phyloP scores from a whole-genome alignment of 2,113 vertebrate species.

The Pseudorectes ferrugineus region DNA sequence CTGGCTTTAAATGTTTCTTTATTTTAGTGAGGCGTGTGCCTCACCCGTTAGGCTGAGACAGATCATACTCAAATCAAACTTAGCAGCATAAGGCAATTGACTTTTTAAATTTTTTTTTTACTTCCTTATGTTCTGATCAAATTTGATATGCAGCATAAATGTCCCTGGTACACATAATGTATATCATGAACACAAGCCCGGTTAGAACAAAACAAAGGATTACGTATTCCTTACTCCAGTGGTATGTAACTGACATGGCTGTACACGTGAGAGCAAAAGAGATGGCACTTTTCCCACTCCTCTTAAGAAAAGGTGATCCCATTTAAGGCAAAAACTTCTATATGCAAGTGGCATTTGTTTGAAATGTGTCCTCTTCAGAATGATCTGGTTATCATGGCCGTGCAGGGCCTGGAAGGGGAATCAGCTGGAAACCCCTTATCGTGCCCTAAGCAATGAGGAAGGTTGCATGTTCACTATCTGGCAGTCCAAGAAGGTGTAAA shows the following conservation, averaged over 20 bases:
- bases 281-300: neutral
- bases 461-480: neutral
- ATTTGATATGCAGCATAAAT: slow-evolving; percentile 19
- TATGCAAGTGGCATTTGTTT: neutral
- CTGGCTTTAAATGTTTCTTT: neutral
- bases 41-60: neutral
- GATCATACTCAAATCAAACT: neutral
- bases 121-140: slow-evolving; percentile 14
- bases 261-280: neutral
- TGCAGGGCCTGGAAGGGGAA: neutral
- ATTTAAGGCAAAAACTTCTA: neutral
- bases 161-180: neutral
- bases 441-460: neutral
- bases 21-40: neutral
- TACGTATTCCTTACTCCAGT: neutral
- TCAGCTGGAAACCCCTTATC: neutral
- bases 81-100: neutral
- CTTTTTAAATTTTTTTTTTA: neutral
- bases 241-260: neutral
- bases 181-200: slow-evolving; percentile 9
- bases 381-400: neutral
- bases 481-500: neutral
- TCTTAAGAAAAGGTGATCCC: neutral
- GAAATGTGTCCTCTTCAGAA: neutral
- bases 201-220: slow-evolving; percentile 7